Conservation (phyloP, 2,797 vertebrate species). For the Ceyx erithaca region DNA sequence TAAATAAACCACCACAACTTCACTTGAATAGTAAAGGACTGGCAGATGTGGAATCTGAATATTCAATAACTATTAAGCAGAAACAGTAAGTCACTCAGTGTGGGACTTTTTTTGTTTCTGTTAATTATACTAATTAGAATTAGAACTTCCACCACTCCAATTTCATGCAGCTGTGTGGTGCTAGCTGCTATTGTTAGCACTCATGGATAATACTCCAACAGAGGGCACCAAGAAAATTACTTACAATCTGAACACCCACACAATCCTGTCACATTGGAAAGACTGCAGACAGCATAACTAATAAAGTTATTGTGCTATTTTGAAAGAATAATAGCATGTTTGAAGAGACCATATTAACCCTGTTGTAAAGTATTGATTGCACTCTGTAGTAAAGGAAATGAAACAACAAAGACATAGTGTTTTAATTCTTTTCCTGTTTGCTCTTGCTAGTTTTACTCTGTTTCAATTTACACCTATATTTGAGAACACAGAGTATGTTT, state of each 20-base stretch:
- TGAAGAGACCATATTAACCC: slow-evolving; percentile 84
- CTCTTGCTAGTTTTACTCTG: slow-evolving; percentile 74
- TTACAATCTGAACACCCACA: slow-evolving; percentile 72
- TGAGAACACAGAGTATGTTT: slow-evolving; percentile 76
- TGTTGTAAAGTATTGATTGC: slow-evolving; percentile 84
- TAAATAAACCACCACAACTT: not conserved
- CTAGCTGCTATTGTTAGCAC: slow-evolving; percentile 52
- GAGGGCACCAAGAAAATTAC: slow-evolving; percentile 77
- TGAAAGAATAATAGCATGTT: slow-evolving; percentile 84
- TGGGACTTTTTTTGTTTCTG: slow-evolving; percentile 57
- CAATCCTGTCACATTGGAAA: slow-evolving; percentile 73
- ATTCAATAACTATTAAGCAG: slow-evolving; percentile 61
- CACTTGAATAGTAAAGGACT: slow-evolving; percentile 25
- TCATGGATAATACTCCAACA: slow-evolving; percentile 71
- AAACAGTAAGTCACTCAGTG: slow-evolving; percentile 57
- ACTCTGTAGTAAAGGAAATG: slow-evolving; percentile 78
- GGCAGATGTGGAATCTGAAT: slow-evolving; percentile 68
- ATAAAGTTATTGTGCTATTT: slow-evolving; percentile 83
- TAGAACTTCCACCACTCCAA: slow-evolving; percentile 70
- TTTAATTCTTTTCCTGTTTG: slow-evolving; percentile 80
- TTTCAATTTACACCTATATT: slow-evolving; percentile 80
- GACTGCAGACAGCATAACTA: slow-evolving; percentile 82
- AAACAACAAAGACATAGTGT: slow-evolving; percentile 78
- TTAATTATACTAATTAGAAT: slow-evolving; percentile 82
- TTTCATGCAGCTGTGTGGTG: slow-evolving; percentile 73